Evolutionary conservation across 2,888 invertebrate genomes (phyloP).

Genomic region (Mayetiola destructor): DNA sequence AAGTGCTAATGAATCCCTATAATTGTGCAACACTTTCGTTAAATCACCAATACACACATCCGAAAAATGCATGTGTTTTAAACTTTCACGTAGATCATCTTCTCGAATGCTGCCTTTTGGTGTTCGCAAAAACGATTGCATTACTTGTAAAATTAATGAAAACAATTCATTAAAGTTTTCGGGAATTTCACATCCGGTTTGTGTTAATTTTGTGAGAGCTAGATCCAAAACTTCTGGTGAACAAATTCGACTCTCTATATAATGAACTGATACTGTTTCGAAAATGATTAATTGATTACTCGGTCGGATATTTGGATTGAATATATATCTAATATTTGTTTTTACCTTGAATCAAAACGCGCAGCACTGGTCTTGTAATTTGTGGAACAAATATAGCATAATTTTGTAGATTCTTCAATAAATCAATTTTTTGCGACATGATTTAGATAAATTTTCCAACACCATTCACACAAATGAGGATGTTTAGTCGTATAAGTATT

Average conservation of each 20-base stretch:
- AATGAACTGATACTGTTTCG: constrained; percentile 30
- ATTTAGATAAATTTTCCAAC: too few species aligned
- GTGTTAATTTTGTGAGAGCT: constrained; percentile 32
- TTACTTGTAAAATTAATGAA: constrained; percentile 36
- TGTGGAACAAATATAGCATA: constrained; percentile 31
- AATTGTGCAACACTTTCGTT: constrained; percentile 37
- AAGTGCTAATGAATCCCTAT: constrained; percentile 32
- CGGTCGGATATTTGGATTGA: background rate
- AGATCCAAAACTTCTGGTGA: constrained; percentile 32
- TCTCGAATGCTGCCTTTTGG: constrained; percentile 35
- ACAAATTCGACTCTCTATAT: constrained; percentile 33
- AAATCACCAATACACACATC: constrained; percentile 39
- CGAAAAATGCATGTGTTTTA: constrained; percentile 37
- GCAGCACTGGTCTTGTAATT: constrained; percentile 30
- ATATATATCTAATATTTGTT: background rate
- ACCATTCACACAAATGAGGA: too few species aligned
- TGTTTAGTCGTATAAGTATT: too few species aligned
- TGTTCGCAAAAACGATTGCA: constrained; percentile 37
- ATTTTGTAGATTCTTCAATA: constrained; percentile 29
- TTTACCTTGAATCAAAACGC: constrained; percentile 30
- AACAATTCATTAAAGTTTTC: constrained; percentile 39
- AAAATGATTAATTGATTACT: background rate
- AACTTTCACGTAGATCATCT: constrained; percentile 35
- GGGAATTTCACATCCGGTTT: constrained; percentile 33
- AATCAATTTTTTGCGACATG: constrained; percentile 16